Conservation (phyloP, 1,140 invertebrate species). For the Monomorium pharaonis region DNA sequence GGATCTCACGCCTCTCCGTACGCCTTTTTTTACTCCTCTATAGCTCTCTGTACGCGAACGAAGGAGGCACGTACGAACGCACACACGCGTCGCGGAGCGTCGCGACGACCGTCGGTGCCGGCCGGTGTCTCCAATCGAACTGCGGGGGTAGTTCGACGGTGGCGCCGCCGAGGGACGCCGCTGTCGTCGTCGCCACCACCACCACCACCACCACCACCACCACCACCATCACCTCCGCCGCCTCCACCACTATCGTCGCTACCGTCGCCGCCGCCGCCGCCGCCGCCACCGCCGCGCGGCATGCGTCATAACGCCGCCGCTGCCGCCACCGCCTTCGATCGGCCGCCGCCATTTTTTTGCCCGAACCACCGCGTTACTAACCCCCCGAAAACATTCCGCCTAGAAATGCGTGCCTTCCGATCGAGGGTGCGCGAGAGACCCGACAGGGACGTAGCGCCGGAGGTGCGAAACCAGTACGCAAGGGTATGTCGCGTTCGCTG, state of each 20-base stretch:
- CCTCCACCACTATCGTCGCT: constrained; percentile 45
- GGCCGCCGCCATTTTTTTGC: constrained; percentile 77
- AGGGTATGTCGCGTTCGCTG: background rate
- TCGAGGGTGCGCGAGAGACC: constrained; percentile 38
- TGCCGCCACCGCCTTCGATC: constrained; percentile 72
- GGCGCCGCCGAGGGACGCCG: constrained; percentile 78
- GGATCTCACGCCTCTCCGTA: background rate
- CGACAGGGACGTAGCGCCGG: constrained; percentile 23
- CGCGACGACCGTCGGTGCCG: constrained; percentile 76
- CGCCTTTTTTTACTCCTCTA: background rate
- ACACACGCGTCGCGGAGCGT: constrained; percentile 67
- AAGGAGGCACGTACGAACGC: background rate
- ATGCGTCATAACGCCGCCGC: constrained; percentile 71
- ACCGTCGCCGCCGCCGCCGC: constrained; percentile 34
- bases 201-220: constrained; percentile 6
- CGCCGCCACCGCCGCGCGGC: constrained; percentile 51
- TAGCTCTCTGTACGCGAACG: background rate
- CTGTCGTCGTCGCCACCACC: background rate
- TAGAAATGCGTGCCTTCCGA: constrained; percentile 59
- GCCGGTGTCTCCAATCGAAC: constrained; percentile 85
- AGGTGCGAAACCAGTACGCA: background rate
- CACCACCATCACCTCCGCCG: constrained; percentile 59
- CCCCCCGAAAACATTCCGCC: constrained; percentile 72
- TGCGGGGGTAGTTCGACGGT: constrained; percentile 81
- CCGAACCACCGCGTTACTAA: constrained; percentile 68